phyloP scores from a whole-genome alignment of 1,140 invertebrate genomes.

The Babylonia areolata region DNA sequence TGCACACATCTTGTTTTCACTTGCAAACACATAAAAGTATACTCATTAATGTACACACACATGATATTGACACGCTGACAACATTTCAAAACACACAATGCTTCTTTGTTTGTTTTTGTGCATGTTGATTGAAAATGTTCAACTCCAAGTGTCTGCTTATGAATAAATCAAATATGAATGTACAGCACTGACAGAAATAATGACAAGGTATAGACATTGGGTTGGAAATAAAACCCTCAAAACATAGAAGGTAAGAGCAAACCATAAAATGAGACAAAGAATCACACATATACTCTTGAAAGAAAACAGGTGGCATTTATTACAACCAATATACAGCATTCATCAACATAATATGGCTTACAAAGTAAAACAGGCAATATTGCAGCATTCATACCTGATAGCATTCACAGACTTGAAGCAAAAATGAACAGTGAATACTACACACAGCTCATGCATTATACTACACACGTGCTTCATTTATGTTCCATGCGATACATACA shows the following conservation, averaged over 20 bases:
- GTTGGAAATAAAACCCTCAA: too few relatives aligned
- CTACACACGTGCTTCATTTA: not conserved
- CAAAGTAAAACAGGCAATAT: not conserved
- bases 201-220: too few relatives aligned
- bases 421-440: not conserved
- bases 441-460: not conserved
- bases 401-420: not conserved
- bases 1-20: too few relatives aligned
- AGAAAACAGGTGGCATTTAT: conserved; percentile 2
- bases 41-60: too few relatives aligned
- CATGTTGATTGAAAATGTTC: too few relatives aligned
- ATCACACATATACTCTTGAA: not conserved
- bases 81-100: too few relatives aligned
- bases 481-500: not conserved
- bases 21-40: too few relatives aligned
- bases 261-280: not conserved
- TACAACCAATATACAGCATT: not conserved
- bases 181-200: too few relatives aligned
- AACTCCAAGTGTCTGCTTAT: too few relatives aligned
- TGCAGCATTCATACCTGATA: not conserved
- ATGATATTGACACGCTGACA: too few relatives aligned
- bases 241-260: not conserved
- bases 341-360: not conserved
- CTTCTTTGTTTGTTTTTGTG: too few relatives aligned
- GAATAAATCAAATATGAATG: too few relatives aligned